phyloP scores from a whole-genome alignment of 1,140 invertebrate species.

The Chelonus insularis region DNA sequence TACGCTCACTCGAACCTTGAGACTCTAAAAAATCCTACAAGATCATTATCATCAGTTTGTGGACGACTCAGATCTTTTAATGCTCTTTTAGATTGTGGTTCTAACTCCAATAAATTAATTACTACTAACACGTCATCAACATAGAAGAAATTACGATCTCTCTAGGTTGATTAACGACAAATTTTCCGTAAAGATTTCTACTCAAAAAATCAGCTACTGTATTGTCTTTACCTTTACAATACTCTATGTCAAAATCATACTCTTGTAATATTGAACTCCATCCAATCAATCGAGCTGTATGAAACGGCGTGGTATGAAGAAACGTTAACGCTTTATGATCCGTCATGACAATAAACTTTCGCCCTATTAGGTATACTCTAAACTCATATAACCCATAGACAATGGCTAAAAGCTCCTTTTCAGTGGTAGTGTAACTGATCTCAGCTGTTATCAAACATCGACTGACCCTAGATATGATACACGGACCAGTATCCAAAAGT shows the following conservation, averaged over 20 bases:
- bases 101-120: slow-evolving; percentile 10
- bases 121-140: slow-evolving; percentile 1
- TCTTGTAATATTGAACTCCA: slow-evolving; percentile 19
- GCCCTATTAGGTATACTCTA: slow-evolving; percentile 16
- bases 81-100: slow-evolving; percentile 7
- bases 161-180: background rate
- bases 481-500: background rate
- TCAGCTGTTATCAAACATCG: slow-evolving; percentile 18
- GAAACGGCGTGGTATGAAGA: slow-evolving; percentile 19
- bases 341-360: slow-evolving; percentile 15
- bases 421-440: slow-evolving; percentile 21
- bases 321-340: slow-evolving; percentile 23
- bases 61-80: slow-evolving; percentile 21
- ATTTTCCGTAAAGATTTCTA: slow-evolving; percentile 15
- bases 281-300: background rate
- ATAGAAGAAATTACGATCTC: slow-evolving; percentile 16
- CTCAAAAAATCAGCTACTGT: slow-evolving; percentile 26
- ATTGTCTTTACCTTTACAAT: slow-evolving; percentile 25
- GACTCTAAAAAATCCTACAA: slow-evolving; percentile 8
- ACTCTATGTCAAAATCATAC: slow-evolving; percentile 12
- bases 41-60: slow-evolving; percentile 13
- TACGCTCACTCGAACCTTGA: background rate
- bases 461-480: background rate
- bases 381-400: slow-evolving; percentile 22
- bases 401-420: slow-evolving; percentile 25